Evolutionary conservation across 2,113 vertebrate species (phyloP).

Genomic region (Gasterosteus aculeatus): DNA sequence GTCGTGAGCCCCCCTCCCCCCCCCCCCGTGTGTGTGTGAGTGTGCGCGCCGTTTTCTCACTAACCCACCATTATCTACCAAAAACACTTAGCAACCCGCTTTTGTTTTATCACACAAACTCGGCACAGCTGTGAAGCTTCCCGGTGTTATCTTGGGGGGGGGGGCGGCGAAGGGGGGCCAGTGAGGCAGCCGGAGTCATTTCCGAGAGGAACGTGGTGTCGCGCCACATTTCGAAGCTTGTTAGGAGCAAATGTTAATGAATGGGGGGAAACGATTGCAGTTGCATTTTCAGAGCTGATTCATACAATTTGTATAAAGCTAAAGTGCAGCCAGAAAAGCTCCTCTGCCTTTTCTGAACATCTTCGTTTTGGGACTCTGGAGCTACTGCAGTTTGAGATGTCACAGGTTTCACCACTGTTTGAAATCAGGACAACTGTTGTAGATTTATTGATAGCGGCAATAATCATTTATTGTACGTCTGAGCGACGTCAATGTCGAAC

Average conservation of each 20-base stretch:
- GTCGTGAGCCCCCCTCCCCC: slow-evolving; percentile 49
- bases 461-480: background rate
- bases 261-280: background rate
- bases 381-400: background rate
- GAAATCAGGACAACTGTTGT: background rate
- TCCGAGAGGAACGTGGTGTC: background rate
- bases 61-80: slow-evolving; percentile 44
- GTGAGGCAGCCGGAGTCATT: slow-evolving; percentile 14
- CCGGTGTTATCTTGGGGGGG: slow-evolving; percentile 1
- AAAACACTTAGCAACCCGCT: slow-evolving; percentile 9
- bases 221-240: background rate
- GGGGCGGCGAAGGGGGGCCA: too few species aligned
- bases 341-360: background rate
- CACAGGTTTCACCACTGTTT: background rate
- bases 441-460: background rate
- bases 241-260: background rate
- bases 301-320: too few species aligned
- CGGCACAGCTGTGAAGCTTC: slow-evolving; percentile 3
- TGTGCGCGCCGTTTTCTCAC: slow-evolving; percentile 13
- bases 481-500: background rate
- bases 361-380: background rate
- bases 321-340: background rate
- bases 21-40: slow-evolving; percentile 36
- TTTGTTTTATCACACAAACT: slow-evolving; percentile 11
- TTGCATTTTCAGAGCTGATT: background rate